A percentile compares a stretch with the other conserved stretches of the same genome.
Conservation (phyloP, 2,888 invertebrate genomes). For the Pyrrhia umbra region DNA sequence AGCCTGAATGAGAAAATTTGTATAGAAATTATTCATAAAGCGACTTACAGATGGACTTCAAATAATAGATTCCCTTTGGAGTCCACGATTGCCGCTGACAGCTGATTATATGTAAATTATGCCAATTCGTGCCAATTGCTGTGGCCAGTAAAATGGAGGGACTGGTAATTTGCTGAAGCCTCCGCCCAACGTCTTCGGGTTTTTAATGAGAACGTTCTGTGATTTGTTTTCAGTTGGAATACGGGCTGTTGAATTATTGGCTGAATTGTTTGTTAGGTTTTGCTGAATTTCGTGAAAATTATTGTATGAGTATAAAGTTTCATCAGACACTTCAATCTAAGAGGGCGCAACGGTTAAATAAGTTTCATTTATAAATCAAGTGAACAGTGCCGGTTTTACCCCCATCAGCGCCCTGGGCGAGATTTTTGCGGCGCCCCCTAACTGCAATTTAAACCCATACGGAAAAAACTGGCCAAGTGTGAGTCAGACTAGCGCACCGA, state of each 20-base stretch:
- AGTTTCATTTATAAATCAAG: too few species aligned
- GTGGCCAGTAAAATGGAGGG: conserved; percentile 56
- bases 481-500: too few species aligned
- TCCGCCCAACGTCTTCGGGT: conserved; percentile 53
- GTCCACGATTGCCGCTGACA: conserved; percentile 66
- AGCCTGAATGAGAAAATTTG: conserved; percentile 62
- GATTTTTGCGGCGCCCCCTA: too few species aligned
- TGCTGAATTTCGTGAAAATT: neutral
- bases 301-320: neutral
- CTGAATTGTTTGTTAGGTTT: conserved; percentile 20
- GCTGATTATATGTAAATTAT: conserved; percentile 72
- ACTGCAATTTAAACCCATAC: too few species aligned
- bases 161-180: conserved; percentile 58
- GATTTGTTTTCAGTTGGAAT: conserved; percentile 57
- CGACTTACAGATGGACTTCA: conserved; percentile 67
- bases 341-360: too few species aligned
- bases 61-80: conserved; percentile 69
- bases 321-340: neutral
- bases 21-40: conserved; percentile 67
- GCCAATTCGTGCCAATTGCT: conserved; percentile 68
- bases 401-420: too few species aligned
- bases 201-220: conserved; percentile 58
- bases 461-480: too few species aligned
- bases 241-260: conserved; percentile 23
- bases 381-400: too few species aligned